Base-by-base conservation (phyloP, 2,113 vertebrate genomes). In the Aegithalos caudatus region DNA sequence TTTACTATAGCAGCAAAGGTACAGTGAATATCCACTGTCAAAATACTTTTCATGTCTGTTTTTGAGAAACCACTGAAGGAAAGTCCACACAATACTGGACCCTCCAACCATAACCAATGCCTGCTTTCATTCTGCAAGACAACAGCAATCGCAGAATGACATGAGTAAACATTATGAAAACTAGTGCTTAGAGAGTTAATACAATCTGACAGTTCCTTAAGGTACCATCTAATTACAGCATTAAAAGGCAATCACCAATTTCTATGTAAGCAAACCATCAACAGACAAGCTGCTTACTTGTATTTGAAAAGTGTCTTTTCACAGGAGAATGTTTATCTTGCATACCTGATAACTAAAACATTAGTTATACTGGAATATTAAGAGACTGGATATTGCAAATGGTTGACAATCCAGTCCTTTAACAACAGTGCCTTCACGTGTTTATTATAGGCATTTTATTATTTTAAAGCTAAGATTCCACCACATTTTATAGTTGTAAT, bases 401-500 rank as follows among this genome's bases (percentile, higher is more conserved):
- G 7, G 61, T 78, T 90, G 60, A 81, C 42, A 91, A 78, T 45
- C 19, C 65, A 92, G 61, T n/a, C 18, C 62, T 93, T 94, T 93
- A 86, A 86, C 88, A 97, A 81, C 56, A 94, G 54, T 88, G 91
- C 66, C 94, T 96, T 96, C 88, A 31, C 69, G 74, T 77, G 81
- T 86, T 92, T 85, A 91, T 82, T 70, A 90, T 0, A 94, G 58
- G 71, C 33, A 93, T 95, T 91, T 95, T 77, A 44, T 79, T 70
- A 54, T 42, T 79, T 90, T 69, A 82, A 92, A 85, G n/a, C 31
- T 66, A 81, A 80, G 60, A 84, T 85, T 84, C 58, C 91, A 21
- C 27, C 33, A n/a, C 8, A 16, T 29, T 91, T 87, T 83, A 70
- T 10, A 95, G 83, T 51, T 92, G 47, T 58, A 92, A 81, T 89